Evolutionary conservation across 2,888 invertebrate species (phyloP).

Genomic region (Ophion costatus): DNA sequence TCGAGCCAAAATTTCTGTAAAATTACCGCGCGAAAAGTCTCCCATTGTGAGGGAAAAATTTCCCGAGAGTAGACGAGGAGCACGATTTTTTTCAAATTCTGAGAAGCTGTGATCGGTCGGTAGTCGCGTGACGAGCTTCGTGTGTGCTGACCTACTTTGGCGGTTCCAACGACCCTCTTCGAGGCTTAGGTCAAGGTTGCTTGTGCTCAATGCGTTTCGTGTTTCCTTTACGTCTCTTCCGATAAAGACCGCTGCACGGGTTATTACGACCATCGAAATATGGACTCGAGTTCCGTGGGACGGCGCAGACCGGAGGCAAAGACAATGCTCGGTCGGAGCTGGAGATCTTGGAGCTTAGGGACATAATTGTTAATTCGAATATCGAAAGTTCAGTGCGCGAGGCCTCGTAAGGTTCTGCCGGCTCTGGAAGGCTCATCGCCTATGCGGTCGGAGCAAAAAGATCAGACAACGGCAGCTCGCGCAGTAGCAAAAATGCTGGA

Average conservation of each 20-base stretch:
- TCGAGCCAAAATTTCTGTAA: not conserved
- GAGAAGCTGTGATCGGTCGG: not conserved
- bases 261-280: not conserved
- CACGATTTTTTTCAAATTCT: not conserved
- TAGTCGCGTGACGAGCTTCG: not conserved
- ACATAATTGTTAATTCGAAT: not conserved
- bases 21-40: not conserved
- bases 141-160: constrained; percentile 51
- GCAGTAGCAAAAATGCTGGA: no score
- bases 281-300: not conserved
- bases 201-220: not conserved
- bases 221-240: not conserved
- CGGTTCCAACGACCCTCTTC: not conserved
- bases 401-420: not conserved
- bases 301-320: not conserved
- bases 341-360: not conserved
- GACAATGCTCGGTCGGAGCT: not conserved
- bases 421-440: not conserved
- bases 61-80: not conserved
- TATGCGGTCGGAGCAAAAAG: not conserved
- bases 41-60: not conserved
- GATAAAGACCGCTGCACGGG: not conserved
- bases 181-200: not conserved
- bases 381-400: not conserved
- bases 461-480: not conserved